phyloP scores from a whole-genome alignment of 2,888 invertebrate species.

The Gastracanthus pulcherrimus region DNA sequence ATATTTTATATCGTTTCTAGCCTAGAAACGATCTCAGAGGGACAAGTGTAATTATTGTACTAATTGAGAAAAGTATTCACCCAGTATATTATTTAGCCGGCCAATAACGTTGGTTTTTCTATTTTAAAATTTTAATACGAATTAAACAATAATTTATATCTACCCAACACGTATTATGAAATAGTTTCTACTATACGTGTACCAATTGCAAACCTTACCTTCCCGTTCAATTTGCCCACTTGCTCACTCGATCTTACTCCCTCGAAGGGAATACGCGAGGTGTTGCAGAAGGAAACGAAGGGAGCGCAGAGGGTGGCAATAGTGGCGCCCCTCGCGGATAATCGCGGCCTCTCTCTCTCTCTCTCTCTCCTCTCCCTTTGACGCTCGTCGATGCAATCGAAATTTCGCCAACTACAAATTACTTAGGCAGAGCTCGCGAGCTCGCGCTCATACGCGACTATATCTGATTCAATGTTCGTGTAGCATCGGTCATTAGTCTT shows the following conservation, averaged over 20 bases:
- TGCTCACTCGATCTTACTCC: background rate
- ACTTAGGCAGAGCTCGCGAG: conserved; percentile 38
- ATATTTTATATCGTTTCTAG: too few relatives aligned
- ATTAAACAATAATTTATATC: background rate
- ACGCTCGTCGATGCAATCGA: conserved; percentile 54
- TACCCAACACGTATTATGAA: background rate
- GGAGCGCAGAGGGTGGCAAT: background rate
- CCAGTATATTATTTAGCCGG: too few relatives aligned
- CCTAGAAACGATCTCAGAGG: too few relatives aligned
- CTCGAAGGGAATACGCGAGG: background rate
- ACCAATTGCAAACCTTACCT: background rate
- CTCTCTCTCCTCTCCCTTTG: background rate
- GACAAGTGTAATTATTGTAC: too few relatives aligned
- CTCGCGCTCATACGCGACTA: conserved; percentile 6
- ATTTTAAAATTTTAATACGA: too few relatives aligned
- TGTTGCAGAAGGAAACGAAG: too few relatives aligned
- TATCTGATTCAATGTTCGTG: conserved; percentile 59
- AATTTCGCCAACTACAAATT: conserved; percentile 61
- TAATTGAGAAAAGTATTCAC: too few relatives aligned
- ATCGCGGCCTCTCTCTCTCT: background rate
- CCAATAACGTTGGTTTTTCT: too few relatives aligned
- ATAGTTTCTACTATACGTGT: background rate
- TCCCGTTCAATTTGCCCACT: background rate
- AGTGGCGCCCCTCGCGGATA: background rate
- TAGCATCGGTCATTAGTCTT: conserved; percentile 58